Base-by-base conservation (phyloP, 2,888 invertebrate genomes). In the Iselma pallidipennis region DNA sequence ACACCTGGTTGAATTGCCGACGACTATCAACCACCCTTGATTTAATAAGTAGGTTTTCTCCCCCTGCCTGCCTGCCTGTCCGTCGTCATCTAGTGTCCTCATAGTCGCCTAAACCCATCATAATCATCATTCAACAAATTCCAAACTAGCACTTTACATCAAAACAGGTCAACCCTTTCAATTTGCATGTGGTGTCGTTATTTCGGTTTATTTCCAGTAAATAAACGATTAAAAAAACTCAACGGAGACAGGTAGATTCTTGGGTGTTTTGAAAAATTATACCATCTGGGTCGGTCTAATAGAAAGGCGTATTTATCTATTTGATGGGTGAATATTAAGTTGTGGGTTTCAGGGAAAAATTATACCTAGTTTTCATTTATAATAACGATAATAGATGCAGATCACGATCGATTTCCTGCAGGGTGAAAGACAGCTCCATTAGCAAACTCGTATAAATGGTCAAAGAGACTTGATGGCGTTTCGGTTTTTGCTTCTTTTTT, bases 1-100 rank as follows among this genome's bases (percentile, higher is more conserved):
- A 74, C 79, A 79, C 79, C 79, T 79, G 79, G 79, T 71, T 66
- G 66, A 63, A 66, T 67, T 62, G 58, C 33, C 60, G 64, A 49
- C 57, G 45, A 26, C 48, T 5, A 23, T 21, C 21, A 52, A 57
- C 37, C 67, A 73, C 72, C 72, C 72, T 73, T 73, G 75, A 75
- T 75, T 75, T 74, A 74, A 74, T 74, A 72, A 74, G 71, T 70
- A 71, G 71, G 70, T 74, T 74, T 74, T 74, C 73, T 63, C 14
- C 14, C 4, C 29, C 29, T 6, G 4, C 31, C 31, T n/a, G n/a
- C n/a, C n/a, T n/a, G n/a, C 9, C 31, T 33, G n/a, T n/a, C 3
- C 14, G 12, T 31, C 10, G 7, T 10, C 9, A 6, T 3, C 14
- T 14, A 14, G 4, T 7, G 31, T 31, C 31, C 4, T 37, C 4